These are phyloP conservation scores for Chrysotoxum bicinctum DNA, from an alignment of 2,888 invertebrate species.

Conservation along the genomic window DNA sequence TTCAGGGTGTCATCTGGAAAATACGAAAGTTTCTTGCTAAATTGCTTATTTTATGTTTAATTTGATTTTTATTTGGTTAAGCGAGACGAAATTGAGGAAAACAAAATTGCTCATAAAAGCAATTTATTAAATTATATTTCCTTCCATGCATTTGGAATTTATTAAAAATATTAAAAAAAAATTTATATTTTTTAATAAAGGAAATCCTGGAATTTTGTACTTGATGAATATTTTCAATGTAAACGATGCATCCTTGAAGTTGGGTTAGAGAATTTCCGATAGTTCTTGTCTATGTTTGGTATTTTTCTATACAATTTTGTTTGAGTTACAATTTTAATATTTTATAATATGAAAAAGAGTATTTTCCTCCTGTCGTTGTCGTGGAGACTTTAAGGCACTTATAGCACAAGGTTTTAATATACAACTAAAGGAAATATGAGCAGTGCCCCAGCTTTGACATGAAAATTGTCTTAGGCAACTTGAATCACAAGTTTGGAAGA, in stretches of 20 bases:
- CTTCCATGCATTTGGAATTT: too few species aligned
- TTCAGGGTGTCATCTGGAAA: conserved; percentile 50
- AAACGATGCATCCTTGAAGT: background rate
- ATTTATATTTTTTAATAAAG: background rate
- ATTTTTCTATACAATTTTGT: background rate
- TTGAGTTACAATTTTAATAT: background rate
- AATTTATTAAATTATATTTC: background rate
- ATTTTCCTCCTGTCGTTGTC: too few species aligned
- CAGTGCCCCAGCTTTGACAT: too few species aligned
- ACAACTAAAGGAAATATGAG: too few species aligned
- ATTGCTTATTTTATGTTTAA: conserved; percentile 56
- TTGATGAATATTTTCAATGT: background rate
- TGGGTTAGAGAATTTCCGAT: background rate
- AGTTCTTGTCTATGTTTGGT: background rate
- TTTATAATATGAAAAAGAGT: background rate
- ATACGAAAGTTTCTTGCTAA: conserved; percentile 45
- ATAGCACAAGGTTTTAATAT: too few species aligned
- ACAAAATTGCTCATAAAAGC: background rate
- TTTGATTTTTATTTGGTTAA: conserved; percentile 45
- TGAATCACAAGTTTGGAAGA: too few species aligned
- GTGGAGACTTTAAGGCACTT: too few species aligned
- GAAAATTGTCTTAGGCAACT: too few species aligned
- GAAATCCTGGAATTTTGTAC: background rate
- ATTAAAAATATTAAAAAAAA: too few species aligned
- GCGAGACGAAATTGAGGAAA: background rate